These are phyloP conservation scores for Mythimna pallens DNA, from an alignment of 2,888 invertebrate genomes.

Conservation along the genomic window DNA sequence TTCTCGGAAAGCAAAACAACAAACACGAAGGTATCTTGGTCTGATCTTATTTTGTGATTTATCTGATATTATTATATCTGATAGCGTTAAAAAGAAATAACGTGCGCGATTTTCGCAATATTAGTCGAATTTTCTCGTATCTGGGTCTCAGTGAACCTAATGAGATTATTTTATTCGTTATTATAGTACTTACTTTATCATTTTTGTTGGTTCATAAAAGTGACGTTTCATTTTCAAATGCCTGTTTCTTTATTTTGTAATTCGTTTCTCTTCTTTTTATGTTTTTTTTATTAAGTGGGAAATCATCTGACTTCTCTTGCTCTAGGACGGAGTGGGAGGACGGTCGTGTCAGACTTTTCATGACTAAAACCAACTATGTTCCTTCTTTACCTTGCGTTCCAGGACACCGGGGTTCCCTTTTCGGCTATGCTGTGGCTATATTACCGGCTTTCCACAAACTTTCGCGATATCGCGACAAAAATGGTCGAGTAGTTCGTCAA, in stretches of 20 bases:
- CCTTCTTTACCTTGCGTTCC: too few species aligned
- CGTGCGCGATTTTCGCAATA: slow-evolving; percentile 3
- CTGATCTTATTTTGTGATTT: slow-evolving; percentile 4
- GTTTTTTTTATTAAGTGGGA: too few species aligned
- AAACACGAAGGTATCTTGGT: background rate
- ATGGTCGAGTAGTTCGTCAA: too few species aligned
- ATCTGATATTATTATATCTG: background rate
- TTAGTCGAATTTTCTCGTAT: slow-evolving; percentile 21
- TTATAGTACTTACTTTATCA: background rate
- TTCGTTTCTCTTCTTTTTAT: background rate
- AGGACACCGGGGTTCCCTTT: too few species aligned
- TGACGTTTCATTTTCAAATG: background rate
- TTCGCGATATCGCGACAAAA: too few species aligned
- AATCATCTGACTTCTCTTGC: too few species aligned
- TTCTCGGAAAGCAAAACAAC: slow-evolving; percentile 15
- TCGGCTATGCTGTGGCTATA: too few species aligned
- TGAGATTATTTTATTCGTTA: slow-evolving; percentile 11
- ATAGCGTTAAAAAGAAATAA: slow-evolving; percentile 17
- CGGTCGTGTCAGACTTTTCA: too few species aligned
- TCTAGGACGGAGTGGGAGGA: too few species aligned
- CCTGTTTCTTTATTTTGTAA: background rate
- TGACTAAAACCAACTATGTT: too few species aligned
- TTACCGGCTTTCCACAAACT: too few species aligned
- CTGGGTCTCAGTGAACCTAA: background rate
- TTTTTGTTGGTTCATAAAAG: background rate